Conservation (phyloP, 2,113 vertebrate species). For the Ceyx cyanopectus region DNA sequence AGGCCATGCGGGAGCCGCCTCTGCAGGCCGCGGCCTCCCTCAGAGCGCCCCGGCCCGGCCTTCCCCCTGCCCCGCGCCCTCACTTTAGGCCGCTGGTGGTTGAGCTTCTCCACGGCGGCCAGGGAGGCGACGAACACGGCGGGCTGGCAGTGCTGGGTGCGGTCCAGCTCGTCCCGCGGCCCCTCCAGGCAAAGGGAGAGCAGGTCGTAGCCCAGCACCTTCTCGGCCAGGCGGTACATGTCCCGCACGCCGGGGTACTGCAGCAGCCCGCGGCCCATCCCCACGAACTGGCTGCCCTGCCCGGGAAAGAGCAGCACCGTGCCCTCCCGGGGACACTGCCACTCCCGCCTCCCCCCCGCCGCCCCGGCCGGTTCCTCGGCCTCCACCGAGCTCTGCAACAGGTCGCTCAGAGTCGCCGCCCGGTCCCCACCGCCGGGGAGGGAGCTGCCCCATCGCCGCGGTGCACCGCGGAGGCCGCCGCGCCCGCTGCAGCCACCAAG, state of each 20-base stretch:
- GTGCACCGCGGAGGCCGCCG: background rate
- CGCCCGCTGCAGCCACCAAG: background rate
- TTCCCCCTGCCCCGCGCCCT: background rate
- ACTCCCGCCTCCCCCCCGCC: background rate
- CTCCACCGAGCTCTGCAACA: conserved; percentile 27
- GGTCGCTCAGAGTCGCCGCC: background rate
- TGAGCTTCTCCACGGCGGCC: conserved; percentile 90
- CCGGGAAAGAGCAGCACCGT: conserved; percentile 92
- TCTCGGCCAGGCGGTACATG: conserved; percentile 84
- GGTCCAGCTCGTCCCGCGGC: conserved; percentile 83
- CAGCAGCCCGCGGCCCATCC: conserved; percentile 87
- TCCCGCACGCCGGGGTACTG: conserved; percentile 83
- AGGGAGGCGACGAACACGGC: conserved; percentile 92
- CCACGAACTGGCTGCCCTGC: conserved; percentile 93
- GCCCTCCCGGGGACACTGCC: conserved; percentile 70
- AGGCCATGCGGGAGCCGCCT: background rate
- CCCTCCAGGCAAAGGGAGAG: conserved; percentile 86
- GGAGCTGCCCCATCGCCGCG: background rate
- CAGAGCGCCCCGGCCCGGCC: background rate
- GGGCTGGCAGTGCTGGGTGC: conserved; percentile 90
- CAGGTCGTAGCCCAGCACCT: conserved; percentile 92
- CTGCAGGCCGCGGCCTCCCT: background rate
- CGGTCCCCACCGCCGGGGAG: background rate
- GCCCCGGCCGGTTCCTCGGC: background rate
- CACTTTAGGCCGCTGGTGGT: conserved; percentile 83